Percentiles rank a stretch among this genome's conserved stretches.
Conservation (phyloP, 2,888 invertebrate species). For the Brachyptera putata region DNA sequence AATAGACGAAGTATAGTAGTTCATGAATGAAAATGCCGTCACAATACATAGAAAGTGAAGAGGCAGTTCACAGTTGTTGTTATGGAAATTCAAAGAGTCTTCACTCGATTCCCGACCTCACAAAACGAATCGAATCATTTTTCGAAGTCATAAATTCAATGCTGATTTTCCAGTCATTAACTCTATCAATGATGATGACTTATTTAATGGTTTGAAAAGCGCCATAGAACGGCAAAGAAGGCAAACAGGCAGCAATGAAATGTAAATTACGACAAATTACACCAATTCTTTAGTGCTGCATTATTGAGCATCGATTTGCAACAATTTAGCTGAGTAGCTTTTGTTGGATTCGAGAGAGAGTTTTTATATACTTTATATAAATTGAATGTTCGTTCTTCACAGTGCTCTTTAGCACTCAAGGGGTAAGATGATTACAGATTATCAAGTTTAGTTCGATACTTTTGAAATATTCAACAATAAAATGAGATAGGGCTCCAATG, state of each 20-base stretch:
- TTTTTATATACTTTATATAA: too few species aligned
- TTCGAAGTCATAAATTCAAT: constrained; percentile 12
- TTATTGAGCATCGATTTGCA: neutral
- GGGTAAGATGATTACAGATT: too few species aligned
- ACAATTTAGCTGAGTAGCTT: too few species aligned
- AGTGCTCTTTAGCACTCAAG: too few species aligned
- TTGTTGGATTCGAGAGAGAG: too few species aligned
- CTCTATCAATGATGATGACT: neutral
- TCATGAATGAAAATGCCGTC: constrained; percentile 1
- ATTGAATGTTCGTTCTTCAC: too few species aligned
- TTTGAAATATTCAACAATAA: too few species aligned
- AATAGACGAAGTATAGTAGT: neutral
- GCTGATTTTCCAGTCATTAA: constrained; percentile 18
- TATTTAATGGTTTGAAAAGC: neutral
- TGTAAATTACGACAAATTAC: neutral
- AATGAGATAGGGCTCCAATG: too few species aligned
- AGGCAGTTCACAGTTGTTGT: constrained; percentile 1
- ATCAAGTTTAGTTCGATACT: too few species aligned
- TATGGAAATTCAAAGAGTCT: constrained; percentile 15
- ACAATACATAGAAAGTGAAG: neutral
- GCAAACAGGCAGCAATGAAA: neutral
- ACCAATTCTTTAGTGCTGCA: neutral
- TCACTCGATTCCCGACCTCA: neutral
- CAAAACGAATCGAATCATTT: constrained; percentile 2
- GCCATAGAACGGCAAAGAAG: neutral